A percentile compares a stretch with the other conserved stretches of the same genome.
phyloP scores from a whole-genome alignment of 1,140 invertebrate genomes.

The Calephelis virginiensis region DNA sequence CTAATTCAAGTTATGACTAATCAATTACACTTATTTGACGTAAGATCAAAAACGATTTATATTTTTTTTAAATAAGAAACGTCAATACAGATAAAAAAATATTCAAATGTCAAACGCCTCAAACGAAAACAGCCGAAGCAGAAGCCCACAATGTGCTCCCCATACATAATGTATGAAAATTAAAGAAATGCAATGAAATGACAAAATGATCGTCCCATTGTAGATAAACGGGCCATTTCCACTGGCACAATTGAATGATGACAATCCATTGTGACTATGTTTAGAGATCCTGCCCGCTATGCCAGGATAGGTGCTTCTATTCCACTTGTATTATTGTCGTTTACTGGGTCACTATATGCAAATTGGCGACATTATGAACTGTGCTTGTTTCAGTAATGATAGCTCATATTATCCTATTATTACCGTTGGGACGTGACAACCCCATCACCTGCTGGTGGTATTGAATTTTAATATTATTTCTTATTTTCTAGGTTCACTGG shows the following conservation, averaged over 20 bases:
- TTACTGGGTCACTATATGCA: constrained; percentile 53
- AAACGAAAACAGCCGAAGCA: constrained; percentile 4
- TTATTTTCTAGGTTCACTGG: too few relatives aligned
- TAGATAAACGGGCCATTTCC: constrained; percentile 71
- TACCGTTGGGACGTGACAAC: too few relatives aligned
- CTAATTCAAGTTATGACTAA: too few relatives aligned
- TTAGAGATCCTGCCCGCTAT: constrained; percentile 73
- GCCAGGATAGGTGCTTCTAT: constrained; percentile 64
- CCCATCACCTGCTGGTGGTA: too few relatives aligned
- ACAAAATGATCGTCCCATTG: constrained; percentile 60
- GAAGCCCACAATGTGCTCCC: constrained; percentile 20
- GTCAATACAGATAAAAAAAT: too few relatives aligned
- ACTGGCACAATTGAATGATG: constrained; percentile 73
- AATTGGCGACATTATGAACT: constrained; percentile 11
- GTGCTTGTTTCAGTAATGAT: not conserved
- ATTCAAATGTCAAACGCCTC: not conserved
- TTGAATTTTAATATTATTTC: too few relatives aligned
- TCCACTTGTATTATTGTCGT: constrained; percentile 54
- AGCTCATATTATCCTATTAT: too few relatives aligned
- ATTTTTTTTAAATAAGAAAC: too few relatives aligned
- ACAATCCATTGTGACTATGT: constrained; percentile 72
- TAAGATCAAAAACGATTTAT: too few relatives aligned
- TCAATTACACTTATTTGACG: too few relatives aligned
- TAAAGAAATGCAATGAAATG: constrained; percentile 74
- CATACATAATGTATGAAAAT: constrained; percentile 73